phyloP scores from a whole-genome alignment of 2,797 vertebrate genomes.

The Acrocephalus scirpaceus region DNA sequence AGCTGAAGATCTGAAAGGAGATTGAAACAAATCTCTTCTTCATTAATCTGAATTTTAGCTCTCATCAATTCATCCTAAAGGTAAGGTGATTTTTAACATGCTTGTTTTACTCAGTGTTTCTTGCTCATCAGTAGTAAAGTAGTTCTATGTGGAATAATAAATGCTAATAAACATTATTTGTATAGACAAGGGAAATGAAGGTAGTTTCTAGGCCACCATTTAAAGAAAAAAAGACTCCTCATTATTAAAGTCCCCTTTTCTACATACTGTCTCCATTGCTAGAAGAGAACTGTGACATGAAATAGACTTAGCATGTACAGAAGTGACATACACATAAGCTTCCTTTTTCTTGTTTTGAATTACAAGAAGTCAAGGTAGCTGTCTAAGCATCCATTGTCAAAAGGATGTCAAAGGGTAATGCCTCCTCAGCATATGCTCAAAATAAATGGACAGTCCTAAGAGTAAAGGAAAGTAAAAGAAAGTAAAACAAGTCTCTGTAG shows the following conservation, averaged over 20 bases:
- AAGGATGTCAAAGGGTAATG: neutral
- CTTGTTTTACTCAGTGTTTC: neutral
- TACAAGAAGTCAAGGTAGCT: neutral
- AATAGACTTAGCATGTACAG: neutral
- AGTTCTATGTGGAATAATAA: neutral
- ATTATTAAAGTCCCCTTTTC: neutral
- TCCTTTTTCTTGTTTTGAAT: neutral
- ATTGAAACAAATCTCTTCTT: neutral
- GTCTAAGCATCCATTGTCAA: neutral
- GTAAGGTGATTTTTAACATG: neutral
- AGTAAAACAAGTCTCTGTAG: neutral
- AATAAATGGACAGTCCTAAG: neutral
- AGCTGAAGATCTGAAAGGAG: neutral
- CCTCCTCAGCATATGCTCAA: neutral
- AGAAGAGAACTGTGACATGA: neutral
- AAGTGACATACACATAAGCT: neutral
- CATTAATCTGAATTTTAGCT: neutral
- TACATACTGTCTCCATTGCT: neutral
- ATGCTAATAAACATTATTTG: neutral
- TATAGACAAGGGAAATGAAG: neutral
- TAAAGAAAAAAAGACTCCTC: too few species aligned
- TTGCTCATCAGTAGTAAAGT: neutral
- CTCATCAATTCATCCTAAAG: neutral
- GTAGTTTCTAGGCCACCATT: neutral
- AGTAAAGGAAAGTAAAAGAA: neutral